These are phyloP conservation scores for Polydrusus pterygomalis DNA, from an alignment of 2,888 invertebrate species.

Conservation along the genomic window DNA sequence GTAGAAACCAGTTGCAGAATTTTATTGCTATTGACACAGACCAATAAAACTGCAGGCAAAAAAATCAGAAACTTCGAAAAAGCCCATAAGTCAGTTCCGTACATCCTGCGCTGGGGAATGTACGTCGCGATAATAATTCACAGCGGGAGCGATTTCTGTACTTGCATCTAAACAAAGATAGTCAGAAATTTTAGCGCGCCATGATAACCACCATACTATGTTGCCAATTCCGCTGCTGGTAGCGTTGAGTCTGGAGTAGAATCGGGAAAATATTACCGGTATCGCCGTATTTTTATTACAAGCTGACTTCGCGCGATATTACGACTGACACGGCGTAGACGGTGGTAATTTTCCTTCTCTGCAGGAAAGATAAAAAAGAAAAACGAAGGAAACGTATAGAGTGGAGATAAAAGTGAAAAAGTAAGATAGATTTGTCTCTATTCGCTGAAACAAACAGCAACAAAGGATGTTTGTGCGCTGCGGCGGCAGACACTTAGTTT, in stretches of 20 bases:
- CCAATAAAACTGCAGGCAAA: slow-evolving; percentile 5
- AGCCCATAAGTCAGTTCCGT: slow-evolving; percentile 5
- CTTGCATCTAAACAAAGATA: too few relatives aligned
- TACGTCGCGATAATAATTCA: slow-evolving; percentile 27
- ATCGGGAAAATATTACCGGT: too few relatives aligned
- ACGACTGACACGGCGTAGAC: too few relatives aligned
- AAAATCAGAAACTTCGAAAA: background rate
- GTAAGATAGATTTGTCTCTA: slow-evolving; percentile 25
- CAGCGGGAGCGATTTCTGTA: background rate
- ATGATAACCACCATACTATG: too few relatives aligned
- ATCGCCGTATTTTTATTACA: too few relatives aligned
- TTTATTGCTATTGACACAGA: slow-evolving; percentile 13
- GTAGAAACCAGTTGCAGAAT: background rate
- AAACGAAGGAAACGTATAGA: slow-evolving; percentile 7
- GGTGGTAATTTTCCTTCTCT: background rate
- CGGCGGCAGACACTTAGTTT: slow-evolving; percentile 3
- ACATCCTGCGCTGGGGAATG: background rate
- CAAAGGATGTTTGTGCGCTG: slow-evolving; percentile 10
- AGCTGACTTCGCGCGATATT: too few relatives aligned
- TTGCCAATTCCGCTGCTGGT: too few relatives aligned
- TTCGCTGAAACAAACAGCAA: background rate
- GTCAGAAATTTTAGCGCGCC: too few relatives aligned
- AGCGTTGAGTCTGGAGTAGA: too few relatives aligned
- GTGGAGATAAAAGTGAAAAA: slow-evolving; percentile 22
- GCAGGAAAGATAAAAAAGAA: slow-evolving; percentile 15